Evolutionary conservation across 2,797 vertebrate genomes (phyloP).

Genomic region (Pseudomugil gertrudae): DNA sequence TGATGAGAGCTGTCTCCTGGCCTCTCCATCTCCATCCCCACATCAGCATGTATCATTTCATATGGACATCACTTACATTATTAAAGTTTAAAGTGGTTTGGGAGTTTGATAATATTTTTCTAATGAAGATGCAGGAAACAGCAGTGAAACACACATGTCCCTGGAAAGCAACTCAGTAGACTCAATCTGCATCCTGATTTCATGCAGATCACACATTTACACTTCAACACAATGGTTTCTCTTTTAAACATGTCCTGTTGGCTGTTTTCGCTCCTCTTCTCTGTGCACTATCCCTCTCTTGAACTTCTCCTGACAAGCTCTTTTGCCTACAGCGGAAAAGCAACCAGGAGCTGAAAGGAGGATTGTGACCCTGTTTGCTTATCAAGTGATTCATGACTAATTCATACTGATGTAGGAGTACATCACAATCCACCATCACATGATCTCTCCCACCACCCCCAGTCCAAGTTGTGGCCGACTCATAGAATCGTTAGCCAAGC

Average conservation of each 20-base stretch:
- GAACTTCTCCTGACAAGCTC: constrained; percentile 18
- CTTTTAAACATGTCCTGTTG: not conserved
- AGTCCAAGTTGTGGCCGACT: not conserved
- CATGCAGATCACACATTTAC: not conserved
- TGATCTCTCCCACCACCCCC: constrained; percentile 29
- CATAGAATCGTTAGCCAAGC: constrained; percentile 32
- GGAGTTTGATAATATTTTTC: not conserved
- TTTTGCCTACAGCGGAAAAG: constrained; percentile 30
- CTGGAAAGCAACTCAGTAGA: not conserved
- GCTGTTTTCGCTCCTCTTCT: not conserved
- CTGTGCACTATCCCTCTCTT: not conserved
- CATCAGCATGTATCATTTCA: not conserved
- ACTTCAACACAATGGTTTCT: not conserved
- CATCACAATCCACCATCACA: constrained; percentile 45
- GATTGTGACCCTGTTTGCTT: constrained; percentile 46
- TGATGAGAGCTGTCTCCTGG: too few species aligned
- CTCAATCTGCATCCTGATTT: not conserved
- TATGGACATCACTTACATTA: not conserved
- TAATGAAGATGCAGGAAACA: not conserved
- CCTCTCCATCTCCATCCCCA: too few species aligned
- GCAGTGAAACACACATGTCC: not conserved
- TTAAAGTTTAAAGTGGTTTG: not conserved
- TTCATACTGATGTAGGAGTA: constrained; percentile 69
- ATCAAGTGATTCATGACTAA: constrained; percentile 67
- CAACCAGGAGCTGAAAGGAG: constrained; percentile 49